Base-by-base conservation (phyloP, 2,113 vertebrate species). In the Aspidoscelis tigris region DNA sequence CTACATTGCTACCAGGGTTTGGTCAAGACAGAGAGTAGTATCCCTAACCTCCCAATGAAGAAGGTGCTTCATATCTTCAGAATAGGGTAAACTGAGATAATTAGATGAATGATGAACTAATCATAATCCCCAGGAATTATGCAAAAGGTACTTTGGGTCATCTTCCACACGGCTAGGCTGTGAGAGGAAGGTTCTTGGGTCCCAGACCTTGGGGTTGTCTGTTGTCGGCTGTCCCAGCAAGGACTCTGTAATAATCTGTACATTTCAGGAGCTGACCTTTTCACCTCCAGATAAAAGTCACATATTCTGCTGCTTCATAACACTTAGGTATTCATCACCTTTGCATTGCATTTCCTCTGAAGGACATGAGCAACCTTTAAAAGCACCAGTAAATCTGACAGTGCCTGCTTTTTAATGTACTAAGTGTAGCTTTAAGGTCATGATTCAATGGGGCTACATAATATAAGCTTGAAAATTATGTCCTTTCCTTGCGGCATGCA, bases 391-490 rank as follows among this genome's bases (percentile, higher is more conserved):
- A 88, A 89, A 88, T 89, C 84, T 5, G 66, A 2, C 68, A 80
- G 24, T 84, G 78, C 87, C 87, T 85, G 90, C 68, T 84, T 86
- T 92, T 88, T 86, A 80, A 85, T 86, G 66, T 68, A 73, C 66
- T 76, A 76, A 81, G 50, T 89, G 87, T 50, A 22, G 55, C 55
- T 91, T 88, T 86, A 89, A 91, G 91, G 50, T 61, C n/a, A 81
- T 79, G 83, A 84, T 73, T 72, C 76, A 78, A 22, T 7, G 11
- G 83, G 78, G 43, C 77, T 65, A 84, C 26, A 79, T 72, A 50
- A 72, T 73, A 12, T 39, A 88, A 53, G 75, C 61, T 80, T 83
- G 41, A 83, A 81, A 75, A 76, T 83, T 82, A 47, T 82, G 68
- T 83, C 33, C 44, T 78, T 92, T 83, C 83, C 87, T 85, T 80